These are phyloP conservation scores for Phyllotreta striolata DNA, from an alignment of 2,888 invertebrate genomes.

Conservation along the genomic window DNA sequence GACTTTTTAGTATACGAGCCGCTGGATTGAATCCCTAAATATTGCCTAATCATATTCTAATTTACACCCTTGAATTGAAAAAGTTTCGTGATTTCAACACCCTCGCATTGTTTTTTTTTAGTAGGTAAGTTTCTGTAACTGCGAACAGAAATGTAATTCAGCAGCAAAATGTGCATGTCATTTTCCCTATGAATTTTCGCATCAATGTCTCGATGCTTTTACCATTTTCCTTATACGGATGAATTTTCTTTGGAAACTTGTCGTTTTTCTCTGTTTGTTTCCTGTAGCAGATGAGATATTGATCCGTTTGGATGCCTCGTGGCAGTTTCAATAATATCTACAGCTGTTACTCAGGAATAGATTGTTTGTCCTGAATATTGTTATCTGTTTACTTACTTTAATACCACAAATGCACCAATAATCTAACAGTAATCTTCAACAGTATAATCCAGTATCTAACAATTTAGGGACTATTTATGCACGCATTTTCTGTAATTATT, in stretches of 20 bases:
- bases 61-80: too few relatives aligned
- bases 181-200: constrained; percentile 45
- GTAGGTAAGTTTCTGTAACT: background rate
- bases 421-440: too few relatives aligned
- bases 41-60: too few relatives aligned
- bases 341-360: constrained; percentile 23
- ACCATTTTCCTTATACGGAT: constrained; percentile 46
- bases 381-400: constrained; percentile 7
- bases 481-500: too few relatives aligned
- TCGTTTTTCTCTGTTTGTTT: constrained; percentile 39
- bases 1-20: too few relatives aligned
- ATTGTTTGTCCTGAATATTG: constrained; percentile 25
- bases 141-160: background rate
- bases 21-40: too few relatives aligned
- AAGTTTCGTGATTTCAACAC: constrained; percentile 5
- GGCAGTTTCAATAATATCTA: constrained; percentile 28
- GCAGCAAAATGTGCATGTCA: constrained; percentile 29
- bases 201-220: constrained; percentile 53
- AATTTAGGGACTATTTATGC: too few relatives aligned
- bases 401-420: too few relatives aligned
- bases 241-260: constrained; percentile 38
- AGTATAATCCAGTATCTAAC: too few relatives aligned
- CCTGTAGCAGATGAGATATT: constrained; percentile 29
- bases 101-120: background rate
- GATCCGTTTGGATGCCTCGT: constrained; percentile 28